These are phyloP conservation scores for Sitta carolinensis DNA, from an alignment of 2,797 vertebrate species.

Conservation along the genomic window DNA sequence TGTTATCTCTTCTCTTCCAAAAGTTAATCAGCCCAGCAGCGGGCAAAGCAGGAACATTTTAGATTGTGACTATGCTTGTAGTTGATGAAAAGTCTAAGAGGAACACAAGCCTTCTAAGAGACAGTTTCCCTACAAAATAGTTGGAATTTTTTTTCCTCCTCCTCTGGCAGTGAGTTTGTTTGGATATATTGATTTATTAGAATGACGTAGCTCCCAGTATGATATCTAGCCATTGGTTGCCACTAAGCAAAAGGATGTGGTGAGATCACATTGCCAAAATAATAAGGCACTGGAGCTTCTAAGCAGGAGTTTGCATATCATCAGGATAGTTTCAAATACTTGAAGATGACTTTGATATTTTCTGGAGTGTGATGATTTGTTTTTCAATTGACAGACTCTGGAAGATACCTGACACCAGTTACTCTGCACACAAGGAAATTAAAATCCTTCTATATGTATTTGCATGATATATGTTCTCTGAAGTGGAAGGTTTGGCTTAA, in stretches of 20 bases:
- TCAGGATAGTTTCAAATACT: background rate
- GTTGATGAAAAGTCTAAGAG: constrained; percentile 45
- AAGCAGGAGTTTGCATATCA: background rate
- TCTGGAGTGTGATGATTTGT: background rate
- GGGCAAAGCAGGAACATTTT: constrained; percentile 32
- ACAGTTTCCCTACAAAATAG: background rate
- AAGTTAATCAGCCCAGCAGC: background rate
- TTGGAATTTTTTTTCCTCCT: background rate
- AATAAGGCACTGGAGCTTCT: background rate
- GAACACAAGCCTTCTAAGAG: background rate
- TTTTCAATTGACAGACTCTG: background rate
- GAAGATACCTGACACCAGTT: background rate
- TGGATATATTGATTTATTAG: constrained; percentile 7
- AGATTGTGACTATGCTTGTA: background rate
- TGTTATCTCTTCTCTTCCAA: constrained; percentile 30
- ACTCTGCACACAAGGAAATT: background rate
- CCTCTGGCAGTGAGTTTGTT: background rate
- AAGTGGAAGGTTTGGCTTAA: background rate
- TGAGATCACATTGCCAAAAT: background rate
- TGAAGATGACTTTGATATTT: background rate
- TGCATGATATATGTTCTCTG: background rate
- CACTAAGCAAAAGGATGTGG: constrained; percentile 20
- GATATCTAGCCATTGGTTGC: background rate
- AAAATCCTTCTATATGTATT: background rate
- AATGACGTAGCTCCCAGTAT: background rate